Evolutionary conservation across 1,140 invertebrate species (phyloP).

Genomic region (Zaprionus kolodkinae): DNA sequence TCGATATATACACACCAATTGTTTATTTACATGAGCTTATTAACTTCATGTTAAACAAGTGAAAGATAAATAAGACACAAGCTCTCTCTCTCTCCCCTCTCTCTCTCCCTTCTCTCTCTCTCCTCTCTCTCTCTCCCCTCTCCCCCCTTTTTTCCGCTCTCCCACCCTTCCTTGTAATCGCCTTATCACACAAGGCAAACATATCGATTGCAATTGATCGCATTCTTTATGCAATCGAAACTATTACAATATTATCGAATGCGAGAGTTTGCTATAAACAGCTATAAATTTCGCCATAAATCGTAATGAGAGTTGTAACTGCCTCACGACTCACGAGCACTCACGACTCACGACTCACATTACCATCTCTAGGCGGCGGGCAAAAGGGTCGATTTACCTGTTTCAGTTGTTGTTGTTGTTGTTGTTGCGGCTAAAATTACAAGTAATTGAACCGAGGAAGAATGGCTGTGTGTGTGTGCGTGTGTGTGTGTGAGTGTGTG

Average conservation of each 20-base stretch:
- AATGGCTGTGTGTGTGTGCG: conserved; percentile 16
- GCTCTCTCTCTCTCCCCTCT: not conserved
- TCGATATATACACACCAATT: not conserved
- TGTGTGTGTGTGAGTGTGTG: conserved; percentile 15
- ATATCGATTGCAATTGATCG: not conserved
- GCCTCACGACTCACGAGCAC: not conserved
- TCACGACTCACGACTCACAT: conserved; percentile 8
- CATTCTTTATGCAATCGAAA: not conserved
- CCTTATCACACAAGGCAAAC: not conserved
- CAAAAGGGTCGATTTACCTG: conserved; percentile 30
- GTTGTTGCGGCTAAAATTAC: conserved; percentile 71
- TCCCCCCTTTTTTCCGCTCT: not conserved
- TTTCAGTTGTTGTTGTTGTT: conserved; percentile 13
- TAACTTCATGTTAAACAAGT: not conserved
- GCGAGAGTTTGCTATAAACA: not conserved
- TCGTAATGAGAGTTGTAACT: not conserved
- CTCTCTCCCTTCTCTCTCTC: not conserved
- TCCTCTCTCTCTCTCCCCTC: not conserved
- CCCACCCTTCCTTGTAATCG: too few relatives aligned
- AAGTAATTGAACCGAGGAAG: conserved; percentile 74
- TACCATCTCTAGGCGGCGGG: conserved; percentile 28
- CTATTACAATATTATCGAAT: not conserved
- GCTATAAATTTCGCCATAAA: not conserved
- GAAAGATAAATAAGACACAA: not conserved
- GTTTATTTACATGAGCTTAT: not conserved